A percentile compares a stretch with the other conserved stretches of the same genome.
These are phyloP conservation scores for Eudemis profundana DNA, from an alignment of 2,888 invertebrate species.

Conservation along the genomic window DNA sequence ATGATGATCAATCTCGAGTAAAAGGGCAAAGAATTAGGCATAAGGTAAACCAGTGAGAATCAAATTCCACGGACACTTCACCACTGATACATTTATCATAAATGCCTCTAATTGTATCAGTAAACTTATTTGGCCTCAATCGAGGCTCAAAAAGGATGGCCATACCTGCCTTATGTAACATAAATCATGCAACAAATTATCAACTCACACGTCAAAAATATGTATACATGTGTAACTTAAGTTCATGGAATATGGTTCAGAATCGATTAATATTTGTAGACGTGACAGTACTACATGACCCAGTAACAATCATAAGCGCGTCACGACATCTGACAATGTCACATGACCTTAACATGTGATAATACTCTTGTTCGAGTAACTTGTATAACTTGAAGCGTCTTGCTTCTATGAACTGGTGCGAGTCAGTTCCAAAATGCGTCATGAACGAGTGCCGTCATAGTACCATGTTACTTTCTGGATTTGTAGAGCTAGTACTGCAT, in stretches of 20 bases:
- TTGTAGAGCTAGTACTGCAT: too few relatives aligned
- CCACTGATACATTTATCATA: neutral
- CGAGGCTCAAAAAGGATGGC: neutral
- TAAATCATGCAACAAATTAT: conserved; percentile 18
- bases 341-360: conserved; percentile 18
- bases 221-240: too few relatives aligned
- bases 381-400: conserved; percentile 16
- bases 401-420: conserved; percentile 1
- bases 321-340: conserved; percentile 9
- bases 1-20: too few relatives aligned
- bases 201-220: too few relatives aligned
- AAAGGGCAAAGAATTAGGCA: too few relatives aligned
- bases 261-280: too few relatives aligned
- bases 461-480: too few relatives aligned
- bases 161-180: neutral
- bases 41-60: too few relatives aligned
- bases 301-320: conserved; percentile 3
- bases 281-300: neutral
- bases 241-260: too few relatives aligned
- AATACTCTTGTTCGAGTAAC: conserved; percentile 17
- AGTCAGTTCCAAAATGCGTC: too few relatives aligned
- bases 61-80: neutral
- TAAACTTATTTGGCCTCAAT: neutral
- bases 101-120: neutral
- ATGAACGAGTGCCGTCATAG: too few relatives aligned